phyloP scores from a whole-genome alignment of 2,113 vertebrate genomes.

The Oreotrochilus melanogaster region DNA sequence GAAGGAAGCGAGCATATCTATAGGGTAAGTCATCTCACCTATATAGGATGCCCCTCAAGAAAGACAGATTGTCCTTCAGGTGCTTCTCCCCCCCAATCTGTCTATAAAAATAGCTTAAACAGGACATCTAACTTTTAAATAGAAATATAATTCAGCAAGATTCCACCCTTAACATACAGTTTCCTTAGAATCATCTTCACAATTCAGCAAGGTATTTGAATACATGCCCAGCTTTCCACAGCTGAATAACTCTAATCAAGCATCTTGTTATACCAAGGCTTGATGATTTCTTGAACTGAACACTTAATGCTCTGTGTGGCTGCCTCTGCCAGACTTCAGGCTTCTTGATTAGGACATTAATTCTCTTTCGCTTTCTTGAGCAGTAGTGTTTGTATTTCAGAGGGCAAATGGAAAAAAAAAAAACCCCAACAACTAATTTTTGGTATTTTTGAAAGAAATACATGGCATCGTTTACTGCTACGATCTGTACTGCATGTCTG shows the following conservation, averaged over 20 bases:
- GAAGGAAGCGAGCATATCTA: not conserved
- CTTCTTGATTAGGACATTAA: conserved; percentile 24
- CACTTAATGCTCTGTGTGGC: not conserved
- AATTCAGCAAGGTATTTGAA: conserved; percentile 12
- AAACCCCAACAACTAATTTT: not conserved
- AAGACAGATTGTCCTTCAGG: not conserved
- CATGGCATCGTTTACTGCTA: not conserved
- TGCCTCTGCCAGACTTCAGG: not conserved
- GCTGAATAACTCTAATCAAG: not conserved
- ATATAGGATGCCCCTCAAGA: not conserved
- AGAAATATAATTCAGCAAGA: not conserved
- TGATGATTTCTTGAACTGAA: not conserved
- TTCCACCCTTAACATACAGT: not conserved
- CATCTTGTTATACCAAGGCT: not conserved
- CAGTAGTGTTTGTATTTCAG: not conserved
- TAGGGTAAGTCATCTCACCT: not conserved
- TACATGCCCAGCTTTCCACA: not conserved
- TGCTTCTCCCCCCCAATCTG: not conserved
- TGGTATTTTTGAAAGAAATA: not conserved
- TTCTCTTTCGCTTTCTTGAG: conserved; percentile 20
- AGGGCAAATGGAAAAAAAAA: conserved; percentile 16
- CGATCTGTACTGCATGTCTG: not conserved
- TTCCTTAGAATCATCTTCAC: not conserved
- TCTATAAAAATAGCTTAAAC: not conserved
- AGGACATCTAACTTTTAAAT: not conserved